Conservation (phyloP, 1,140 invertebrate species). For the Pantala flavescens region DNA sequence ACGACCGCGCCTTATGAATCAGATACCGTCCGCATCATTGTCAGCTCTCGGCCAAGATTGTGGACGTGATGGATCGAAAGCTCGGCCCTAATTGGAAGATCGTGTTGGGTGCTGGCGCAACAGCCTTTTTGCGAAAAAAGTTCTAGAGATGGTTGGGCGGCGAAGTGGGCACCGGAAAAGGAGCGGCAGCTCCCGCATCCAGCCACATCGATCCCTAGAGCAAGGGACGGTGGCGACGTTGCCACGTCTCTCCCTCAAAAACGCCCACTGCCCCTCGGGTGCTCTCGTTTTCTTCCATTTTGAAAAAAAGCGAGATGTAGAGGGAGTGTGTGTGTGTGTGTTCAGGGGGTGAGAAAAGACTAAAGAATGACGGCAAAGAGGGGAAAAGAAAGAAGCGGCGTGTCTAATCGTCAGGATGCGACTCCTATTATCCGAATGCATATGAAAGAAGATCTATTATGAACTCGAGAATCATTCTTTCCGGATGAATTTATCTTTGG, state of each 20-base stretch:
- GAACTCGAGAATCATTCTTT: too few species aligned
- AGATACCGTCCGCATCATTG: background rate
- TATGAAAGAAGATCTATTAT: too few species aligned
- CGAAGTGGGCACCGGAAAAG: background rate
- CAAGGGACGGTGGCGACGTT: background rate
- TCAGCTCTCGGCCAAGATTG: background rate
- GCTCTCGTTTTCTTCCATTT: background rate
- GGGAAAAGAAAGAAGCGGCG: background rate
- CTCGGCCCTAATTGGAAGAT: background rate
- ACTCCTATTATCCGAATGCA: too few species aligned
- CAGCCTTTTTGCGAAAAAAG: background rate
- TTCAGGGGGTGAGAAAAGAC: background rate
- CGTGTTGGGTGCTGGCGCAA: background rate
- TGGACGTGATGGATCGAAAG: constrained; percentile 3
- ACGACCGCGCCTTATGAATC: background rate
- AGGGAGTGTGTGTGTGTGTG: background rate
- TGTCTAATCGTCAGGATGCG: too few species aligned
- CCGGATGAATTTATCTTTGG: too few species aligned
- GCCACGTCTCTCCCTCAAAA: background rate
- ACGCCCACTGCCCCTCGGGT: background rate
- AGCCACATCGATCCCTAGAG: constrained; percentile 3
- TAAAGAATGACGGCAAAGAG: background rate
- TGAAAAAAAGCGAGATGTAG: background rate
- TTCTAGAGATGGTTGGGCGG: background rate
- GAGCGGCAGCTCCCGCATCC: background rate